Base-by-base conservation (phyloP, 2,888 invertebrate species). In the Ecliptopera silaceata region DNA sequence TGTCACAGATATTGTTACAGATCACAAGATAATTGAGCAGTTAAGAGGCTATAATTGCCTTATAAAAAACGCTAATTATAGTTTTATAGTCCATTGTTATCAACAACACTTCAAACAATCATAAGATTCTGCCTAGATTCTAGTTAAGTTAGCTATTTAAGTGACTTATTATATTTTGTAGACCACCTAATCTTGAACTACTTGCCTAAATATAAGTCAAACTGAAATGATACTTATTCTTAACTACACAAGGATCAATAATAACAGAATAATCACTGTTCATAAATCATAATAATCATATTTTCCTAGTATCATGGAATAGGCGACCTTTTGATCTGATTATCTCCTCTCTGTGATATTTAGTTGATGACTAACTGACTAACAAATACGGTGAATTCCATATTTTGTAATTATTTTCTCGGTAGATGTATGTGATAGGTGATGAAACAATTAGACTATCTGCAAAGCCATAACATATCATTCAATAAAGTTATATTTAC, bases 71-170 rank as follows among this genome's bases (percentile, higher is more conserved):
- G 47, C 56, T 66, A 74, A 75, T 79, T 76, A 72, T 56, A 66
- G 60, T 68, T 73, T 79, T 74, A 78, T 74, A 66, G 66, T 39
- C 73, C 65, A 80, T 81, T 79, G 79, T 80, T 71, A 62, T 52
- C 32, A 49, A 59, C 48, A 53, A 55, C 52, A 48, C 39, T 53
- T 64, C 64, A 50, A 46, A 47, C 47, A 22, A 49, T 59, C 39
- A 44, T 55, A 51, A 22, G 41, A 58, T 53, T 44, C 57, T 45
- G 62, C 66, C 68, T 64, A 66, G 49, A 60, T 15, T 50, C 45
- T 34, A 46, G 59, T 26, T 41, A 54, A 8, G 34, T 36, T 34
- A 2, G 6, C 6, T 41, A 41, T 12, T 22, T 22, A 22, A 49
- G 50, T 52, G 48, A 31, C 43, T 41, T 31, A 18, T 10, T 42